Evolutionary conservation across 2,113 vertebrate species (phyloP).

Genomic region (Scopus umbretta): DNA sequence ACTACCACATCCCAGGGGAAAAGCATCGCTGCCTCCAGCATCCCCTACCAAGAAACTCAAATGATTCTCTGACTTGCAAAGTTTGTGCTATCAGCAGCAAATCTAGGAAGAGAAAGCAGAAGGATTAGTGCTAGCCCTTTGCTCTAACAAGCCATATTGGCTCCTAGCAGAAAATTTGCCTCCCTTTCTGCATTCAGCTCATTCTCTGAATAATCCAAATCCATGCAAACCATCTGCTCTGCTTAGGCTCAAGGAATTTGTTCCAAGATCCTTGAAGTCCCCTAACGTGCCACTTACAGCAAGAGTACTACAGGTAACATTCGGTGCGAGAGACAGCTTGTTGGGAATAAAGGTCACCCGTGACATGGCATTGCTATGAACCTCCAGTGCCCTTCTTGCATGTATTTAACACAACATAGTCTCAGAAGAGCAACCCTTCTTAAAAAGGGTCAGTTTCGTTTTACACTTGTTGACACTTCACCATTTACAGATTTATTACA

Average conservation of each 20-base stretch:
- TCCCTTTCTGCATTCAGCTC: background rate
- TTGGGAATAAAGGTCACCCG: background rate
- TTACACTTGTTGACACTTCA: background rate
- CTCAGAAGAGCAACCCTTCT: background rate
- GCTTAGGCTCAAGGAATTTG: background rate
- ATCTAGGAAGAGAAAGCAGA: background rate
- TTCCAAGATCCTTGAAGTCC: background rate
- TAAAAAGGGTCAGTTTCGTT: background rate
- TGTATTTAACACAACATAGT: background rate
- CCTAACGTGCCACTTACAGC: background rate
- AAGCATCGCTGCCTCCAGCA: background rate
- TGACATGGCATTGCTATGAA: rapidly evolving
- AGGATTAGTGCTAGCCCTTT: background rate
- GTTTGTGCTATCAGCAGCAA: background rate
- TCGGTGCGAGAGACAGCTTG: background rate
- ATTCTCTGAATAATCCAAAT: background rate
- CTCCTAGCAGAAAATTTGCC: background rate
- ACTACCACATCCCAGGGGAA: too few relatives aligned
- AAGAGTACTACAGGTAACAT: background rate
- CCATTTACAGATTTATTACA: background rate
- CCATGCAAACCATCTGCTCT: background rate
- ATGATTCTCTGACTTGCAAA: background rate
- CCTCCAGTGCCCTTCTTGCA: background rate
- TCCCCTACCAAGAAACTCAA: background rate
- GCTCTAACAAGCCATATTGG: background rate